phyloP scores from a whole-genome alignment of 92 coral and sea anemone genomes.

The Umimayanthus chanpuru region DNA sequence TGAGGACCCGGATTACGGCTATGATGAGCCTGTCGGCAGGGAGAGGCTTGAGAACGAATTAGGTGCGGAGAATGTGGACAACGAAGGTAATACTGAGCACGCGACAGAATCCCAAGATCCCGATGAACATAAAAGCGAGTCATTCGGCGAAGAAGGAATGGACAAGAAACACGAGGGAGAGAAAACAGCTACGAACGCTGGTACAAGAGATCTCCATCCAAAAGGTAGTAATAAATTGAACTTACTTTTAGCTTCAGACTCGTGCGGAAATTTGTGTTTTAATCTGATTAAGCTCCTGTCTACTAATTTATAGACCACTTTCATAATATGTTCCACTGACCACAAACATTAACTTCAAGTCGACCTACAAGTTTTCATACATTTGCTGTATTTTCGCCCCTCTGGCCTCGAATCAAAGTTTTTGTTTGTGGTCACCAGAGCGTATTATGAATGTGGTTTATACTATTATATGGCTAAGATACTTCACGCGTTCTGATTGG shows the following conservation, averaged over 20 bases:
- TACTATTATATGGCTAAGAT: too few relatives aligned
- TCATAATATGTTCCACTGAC: too few relatives aligned
- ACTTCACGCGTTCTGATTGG: too few relatives aligned
- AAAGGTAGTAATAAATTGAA: constrained; percentile 1
- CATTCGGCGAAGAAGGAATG: background rate
- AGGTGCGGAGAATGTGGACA: background rate
- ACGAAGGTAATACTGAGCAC: background rate
- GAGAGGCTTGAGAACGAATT: background rate
- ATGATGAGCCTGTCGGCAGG: background rate
- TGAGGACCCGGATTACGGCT: constrained; percentile 26
- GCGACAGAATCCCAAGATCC: background rate
- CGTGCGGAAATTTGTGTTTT: background rate
- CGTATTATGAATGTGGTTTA: too few relatives aligned
- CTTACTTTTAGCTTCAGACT: background rate
- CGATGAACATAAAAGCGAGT: background rate
- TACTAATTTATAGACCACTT: too few relatives aligned
- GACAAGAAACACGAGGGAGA: background rate
- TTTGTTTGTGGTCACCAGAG: too few relatives aligned
- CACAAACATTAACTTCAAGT: too few relatives aligned
- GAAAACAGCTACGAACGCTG: background rate
- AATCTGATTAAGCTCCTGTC: background rate
- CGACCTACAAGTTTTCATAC: too few relatives aligned
- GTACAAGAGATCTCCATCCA: background rate
- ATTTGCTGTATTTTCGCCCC: too few relatives aligned
- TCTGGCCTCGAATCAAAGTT: too few relatives aligned